Conservation (phyloP, 1,140 invertebrate genomes). For the Panulirus ornatus region DNA sequence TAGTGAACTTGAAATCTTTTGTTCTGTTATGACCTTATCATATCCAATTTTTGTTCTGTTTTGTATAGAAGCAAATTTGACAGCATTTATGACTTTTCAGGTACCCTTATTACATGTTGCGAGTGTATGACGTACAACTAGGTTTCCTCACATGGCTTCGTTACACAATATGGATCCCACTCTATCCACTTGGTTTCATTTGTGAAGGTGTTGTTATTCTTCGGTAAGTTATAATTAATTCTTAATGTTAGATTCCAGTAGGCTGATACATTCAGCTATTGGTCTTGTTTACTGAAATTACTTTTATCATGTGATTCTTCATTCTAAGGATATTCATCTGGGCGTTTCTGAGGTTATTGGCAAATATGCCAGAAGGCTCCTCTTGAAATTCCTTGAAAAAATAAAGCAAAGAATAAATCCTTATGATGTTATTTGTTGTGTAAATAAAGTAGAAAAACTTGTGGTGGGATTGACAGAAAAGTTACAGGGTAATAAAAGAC, state of each 20-base stretch:
- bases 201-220: conserved; percentile 91
- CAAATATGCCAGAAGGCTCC: not conserved
- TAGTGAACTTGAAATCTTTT: no score
- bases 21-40: no score
- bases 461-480: no score
- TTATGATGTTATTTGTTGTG: no score
- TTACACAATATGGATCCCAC: conserved; percentile 94
- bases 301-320: not conserved
- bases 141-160: conserved; percentile 92
- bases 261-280: not conserved
- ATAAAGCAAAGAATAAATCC: no score
- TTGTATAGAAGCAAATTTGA: not conserved
- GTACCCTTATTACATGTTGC: conserved; percentile 94
- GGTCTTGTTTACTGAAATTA: not conserved
- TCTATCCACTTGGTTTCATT: conserved; percentile 93
- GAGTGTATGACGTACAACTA: conserved; percentile 87
- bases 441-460: no score
- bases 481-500: no score
- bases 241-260: not conserved
- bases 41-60: no score
- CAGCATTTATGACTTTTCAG: conserved; percentile 77
- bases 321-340: not conserved
- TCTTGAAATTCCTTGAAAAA: no score
- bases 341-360: not conserved
- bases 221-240: conserved; percentile 77